Conservation (phyloP, 1,140 invertebrate genomes). For the Asobara japonica region DNA sequence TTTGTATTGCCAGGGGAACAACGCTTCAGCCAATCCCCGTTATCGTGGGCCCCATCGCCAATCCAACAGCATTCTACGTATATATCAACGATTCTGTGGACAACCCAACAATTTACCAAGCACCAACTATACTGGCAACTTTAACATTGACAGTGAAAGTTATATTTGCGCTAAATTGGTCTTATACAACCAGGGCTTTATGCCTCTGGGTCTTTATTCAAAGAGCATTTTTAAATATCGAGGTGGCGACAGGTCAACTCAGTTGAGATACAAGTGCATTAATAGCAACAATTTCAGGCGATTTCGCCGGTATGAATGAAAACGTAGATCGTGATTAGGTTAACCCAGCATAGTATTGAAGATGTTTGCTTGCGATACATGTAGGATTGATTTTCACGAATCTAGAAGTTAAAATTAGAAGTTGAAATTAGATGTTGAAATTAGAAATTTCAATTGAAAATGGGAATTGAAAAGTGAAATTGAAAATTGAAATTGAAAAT, state of each 20-base stretch:
- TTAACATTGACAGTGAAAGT: slow-evolving; percentile 18
- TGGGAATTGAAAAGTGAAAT: no score
- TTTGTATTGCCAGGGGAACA: slow-evolving; percentile 6
- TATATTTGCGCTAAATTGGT: slow-evolving; percentile 23
- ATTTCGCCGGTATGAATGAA: not conserved
- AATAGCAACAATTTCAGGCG: not conserved
- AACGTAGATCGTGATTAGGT: not conserved
- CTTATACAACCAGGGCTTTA: slow-evolving; percentile 6
- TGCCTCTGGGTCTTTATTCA: slow-evolving; percentile 26
- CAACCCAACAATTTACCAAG: slow-evolving; percentile 24
- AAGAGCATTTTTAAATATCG: slow-evolving; percentile 19
- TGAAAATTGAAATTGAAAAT: no score
- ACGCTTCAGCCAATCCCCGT: slow-evolving; percentile 25
- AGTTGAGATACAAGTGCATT: slow-evolving; percentile 4
- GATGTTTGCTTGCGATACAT: slow-evolving; percentile 14
- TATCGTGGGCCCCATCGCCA: slow-evolving; percentile 12
- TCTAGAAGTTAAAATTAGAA: no score
- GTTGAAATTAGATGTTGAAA: no score
- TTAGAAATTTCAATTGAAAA: no score
- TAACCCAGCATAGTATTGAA: not conserved
- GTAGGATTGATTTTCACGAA: not conserved
- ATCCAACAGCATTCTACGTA: slow-evolving; percentile 22
- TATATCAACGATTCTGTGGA: slow-evolving; percentile 24
- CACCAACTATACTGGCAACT: not conserved
- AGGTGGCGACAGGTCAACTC: slow-evolving; percentile 6